Evolutionary conservation across 2,113 vertebrate genomes (phyloP), one percentile per base, ranked within the genome.

Genomic region (Oreotrochilus melanogaster): DNA sequence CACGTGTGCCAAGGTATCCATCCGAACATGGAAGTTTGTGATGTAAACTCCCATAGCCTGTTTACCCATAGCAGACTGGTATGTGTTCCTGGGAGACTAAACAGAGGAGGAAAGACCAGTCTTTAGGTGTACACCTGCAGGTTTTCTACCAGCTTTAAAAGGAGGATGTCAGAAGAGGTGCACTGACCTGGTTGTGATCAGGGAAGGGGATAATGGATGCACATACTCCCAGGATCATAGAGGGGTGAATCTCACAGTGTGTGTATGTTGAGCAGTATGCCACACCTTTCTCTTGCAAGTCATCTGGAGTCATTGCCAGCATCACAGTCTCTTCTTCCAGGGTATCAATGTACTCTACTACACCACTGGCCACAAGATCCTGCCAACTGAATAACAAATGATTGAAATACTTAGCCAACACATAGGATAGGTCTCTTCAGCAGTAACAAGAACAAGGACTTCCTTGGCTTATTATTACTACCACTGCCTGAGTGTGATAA

Each of bases 41-140:
- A 99, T 99, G 97, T 99, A 99, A 70, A 99, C 99, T 45, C 99
- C 99, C 99, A 99, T 99, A 35, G 99, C 99, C 97, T 99, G 99
- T 86, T 99, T 99, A 24, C 99, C 99, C 99, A 99, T 99, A 96
- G 99, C 99, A 78, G 99, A 99, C 97, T 99, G 99, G 96, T 99
- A 99, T 0, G 99, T 99, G 97, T 99, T 99, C 97, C 99, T 99
- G 97, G 99, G 99, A 93, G 99, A 99, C 99, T 99, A 86, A 3
- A 51, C 9, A 39, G 47, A 60, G 21, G 97, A 67, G 80, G 51
- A 83, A 82, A 93, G 39, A 73, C 3, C 8, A 7, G 9, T 86
- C 50, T 74, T 78, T 13, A 33, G 7, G n/a, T 7, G 31, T 15
- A 27, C 4, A 2, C 6, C 11, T 8, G 14, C 8, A 27, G 6